Evolutionary conservation across 2,888 invertebrate species (phyloP).

Genomic region (Unio delphinus): DNA sequence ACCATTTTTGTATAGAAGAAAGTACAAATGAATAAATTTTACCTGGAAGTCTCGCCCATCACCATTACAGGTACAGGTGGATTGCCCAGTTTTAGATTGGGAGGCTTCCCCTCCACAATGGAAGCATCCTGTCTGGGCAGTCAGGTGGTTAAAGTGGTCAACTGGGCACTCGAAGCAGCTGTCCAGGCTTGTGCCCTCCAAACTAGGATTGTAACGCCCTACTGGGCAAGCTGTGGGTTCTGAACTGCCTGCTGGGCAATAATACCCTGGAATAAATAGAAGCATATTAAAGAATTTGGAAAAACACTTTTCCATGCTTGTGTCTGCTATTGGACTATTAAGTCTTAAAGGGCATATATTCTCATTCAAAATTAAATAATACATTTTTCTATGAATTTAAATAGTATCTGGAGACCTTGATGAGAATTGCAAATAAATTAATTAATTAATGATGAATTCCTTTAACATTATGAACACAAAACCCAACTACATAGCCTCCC

Average conservation of each 20-base stretch:
- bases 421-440: no score
- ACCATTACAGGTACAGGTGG: conserved; percentile 61
- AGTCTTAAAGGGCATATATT: no score
- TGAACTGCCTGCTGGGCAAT: conserved; percentile 61
- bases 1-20: no score
- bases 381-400: no score
- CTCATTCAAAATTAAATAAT: no score
- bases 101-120: conserved; percentile 60
- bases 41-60: conserved; percentile 68
- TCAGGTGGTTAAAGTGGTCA: conserved; percentile 60
- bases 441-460: no score
- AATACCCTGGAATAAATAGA: conserved; percentile 55
- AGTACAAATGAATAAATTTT: background rate
- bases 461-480: no score
- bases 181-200: conserved; percentile 34
- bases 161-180: conserved; percentile 58
- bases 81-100: conserved; percentile 53
- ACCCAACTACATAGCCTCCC: no score
- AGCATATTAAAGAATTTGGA: background rate
- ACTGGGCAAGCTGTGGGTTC: conserved; percentile 58
- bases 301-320: no score
- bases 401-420: no score
- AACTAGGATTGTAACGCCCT: conserved; percentile 52
- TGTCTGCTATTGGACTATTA: no score
- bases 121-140: conserved; percentile 61